Evolutionary conservation across 2,797 vertebrate species (phyloP).

Genomic region (Macropus fuliginosus): DNA sequence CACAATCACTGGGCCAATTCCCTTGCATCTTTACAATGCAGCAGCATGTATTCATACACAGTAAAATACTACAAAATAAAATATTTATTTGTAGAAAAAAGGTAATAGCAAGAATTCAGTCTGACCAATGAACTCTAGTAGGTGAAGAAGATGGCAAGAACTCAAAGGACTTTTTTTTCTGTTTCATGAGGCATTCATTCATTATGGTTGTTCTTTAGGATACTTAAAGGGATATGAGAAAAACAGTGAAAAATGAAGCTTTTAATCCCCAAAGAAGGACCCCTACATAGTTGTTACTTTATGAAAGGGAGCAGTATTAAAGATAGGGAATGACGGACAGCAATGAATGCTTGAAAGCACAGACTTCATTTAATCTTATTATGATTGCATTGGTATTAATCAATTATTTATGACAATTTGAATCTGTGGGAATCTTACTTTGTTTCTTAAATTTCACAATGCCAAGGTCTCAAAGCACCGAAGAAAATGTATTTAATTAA

Average conservation of each 20-base stretch:
- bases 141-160: not conserved
- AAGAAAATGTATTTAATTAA: conserved; percentile 83
- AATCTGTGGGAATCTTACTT: conserved; percentile 83
- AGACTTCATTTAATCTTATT: conserved; percentile 82
- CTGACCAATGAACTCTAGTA: not conserved
- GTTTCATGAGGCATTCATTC: not conserved
- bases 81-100: conserved; percentile 9
- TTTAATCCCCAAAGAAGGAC: conserved; percentile 9
- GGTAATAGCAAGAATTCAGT: not conserved
- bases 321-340: conserved; percentile 79
- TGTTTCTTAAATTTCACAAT: conserved; percentile 84
- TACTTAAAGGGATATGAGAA: not conserved
- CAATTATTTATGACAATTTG: conserved; percentile 86
- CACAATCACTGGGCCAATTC: not conserved
- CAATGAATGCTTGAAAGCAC: conserved; percentile 79
- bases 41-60: conserved; percentile 1
- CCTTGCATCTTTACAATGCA: not conserved
- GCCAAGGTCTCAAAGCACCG: conserved; percentile 79
- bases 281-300: conserved; percentile 43
- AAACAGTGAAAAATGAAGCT: not conserved
- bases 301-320: conserved; percentile 72
- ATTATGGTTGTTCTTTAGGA: not conserved
- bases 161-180: not conserved
- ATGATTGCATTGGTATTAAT: conserved; percentile 84
- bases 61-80: not conserved